Conservation (phyloP, 2,113 vertebrate genomes). For the Vidua macroura region DNA sequence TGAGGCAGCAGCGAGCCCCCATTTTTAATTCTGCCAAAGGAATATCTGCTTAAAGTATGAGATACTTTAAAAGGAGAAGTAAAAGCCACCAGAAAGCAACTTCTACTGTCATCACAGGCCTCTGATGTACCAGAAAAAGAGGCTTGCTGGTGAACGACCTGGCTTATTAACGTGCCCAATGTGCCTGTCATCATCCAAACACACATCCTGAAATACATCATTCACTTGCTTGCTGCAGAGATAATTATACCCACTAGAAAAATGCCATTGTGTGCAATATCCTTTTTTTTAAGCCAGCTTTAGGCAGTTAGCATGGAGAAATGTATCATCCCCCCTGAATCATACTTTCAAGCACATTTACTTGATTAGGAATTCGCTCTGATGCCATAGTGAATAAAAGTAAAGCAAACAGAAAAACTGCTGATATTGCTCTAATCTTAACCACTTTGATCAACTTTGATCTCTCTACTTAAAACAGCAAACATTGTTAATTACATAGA, state of each 20-base stretch:
- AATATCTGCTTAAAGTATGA: neutral
- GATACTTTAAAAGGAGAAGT: neutral
- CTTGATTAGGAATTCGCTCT: slow-evolving; percentile 67
- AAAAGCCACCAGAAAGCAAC: neutral
- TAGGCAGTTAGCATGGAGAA: neutral
- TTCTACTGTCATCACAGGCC: neutral
- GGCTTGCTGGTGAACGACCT: neutral
- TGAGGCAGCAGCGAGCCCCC: neutral
- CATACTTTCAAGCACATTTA: slow-evolving; percentile 59
- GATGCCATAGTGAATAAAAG: slow-evolving; percentile 63
- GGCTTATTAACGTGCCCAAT: neutral
- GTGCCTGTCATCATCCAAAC: neutral
- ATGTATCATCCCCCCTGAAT: slow-evolving; percentile 9
- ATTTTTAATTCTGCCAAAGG: neutral
- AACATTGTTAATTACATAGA: slow-evolving; percentile 58
- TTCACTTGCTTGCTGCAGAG: neutral
- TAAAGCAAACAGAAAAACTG: slow-evolving; percentile 64
- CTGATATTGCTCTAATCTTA: slow-evolving; percentile 63
- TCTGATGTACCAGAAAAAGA: neutral
- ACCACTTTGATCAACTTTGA: slow-evolving; percentile 54
- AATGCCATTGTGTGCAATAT: neutral
- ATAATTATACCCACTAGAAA: neutral
- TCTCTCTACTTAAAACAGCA: slow-evolving; percentile 58
- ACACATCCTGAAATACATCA: neutral
- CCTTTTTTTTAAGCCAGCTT: neutral